A percentile compares a stretch with the other conserved stretches of the same genome.
phyloP scores from a whole-genome alignment of 2,888 invertebrate species.

The Aleiodes leptofemur region DNA sequence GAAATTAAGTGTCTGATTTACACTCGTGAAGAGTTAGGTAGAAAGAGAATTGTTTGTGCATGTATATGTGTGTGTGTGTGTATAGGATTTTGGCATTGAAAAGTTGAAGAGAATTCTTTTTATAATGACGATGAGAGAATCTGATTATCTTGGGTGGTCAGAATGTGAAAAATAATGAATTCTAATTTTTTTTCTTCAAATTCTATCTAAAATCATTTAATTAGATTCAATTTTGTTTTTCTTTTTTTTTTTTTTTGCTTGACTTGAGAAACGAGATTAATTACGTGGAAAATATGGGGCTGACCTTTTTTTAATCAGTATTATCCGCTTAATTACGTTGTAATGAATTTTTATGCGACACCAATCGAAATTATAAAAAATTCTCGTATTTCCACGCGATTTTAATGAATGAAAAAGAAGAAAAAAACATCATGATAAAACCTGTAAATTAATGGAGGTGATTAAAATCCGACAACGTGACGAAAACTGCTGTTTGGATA shows the following conservation, averaged over 20 bases:
- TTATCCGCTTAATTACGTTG: slow-evolving; percentile 15
- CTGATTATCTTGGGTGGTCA: slow-evolving; percentile 36
- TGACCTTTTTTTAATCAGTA: not conserved
- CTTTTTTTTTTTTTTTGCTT: not conserved
- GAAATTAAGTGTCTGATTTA: slow-evolving; percentile 67
- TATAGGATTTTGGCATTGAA: slow-evolving; percentile 17
- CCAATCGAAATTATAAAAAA: slow-evolving; percentile 18
- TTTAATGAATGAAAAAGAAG: not conserved
- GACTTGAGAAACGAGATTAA: no score
- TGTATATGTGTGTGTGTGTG: not conserved
- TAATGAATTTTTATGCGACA: slow-evolving; percentile 20
- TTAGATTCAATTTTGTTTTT: not conserved
- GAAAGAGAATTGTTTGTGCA: not conserved
- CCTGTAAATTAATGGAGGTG: slow-evolving; percentile 60
- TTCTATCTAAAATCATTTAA: not conserved
- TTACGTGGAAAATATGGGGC: no score
- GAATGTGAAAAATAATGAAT: slow-evolving; percentile 8
- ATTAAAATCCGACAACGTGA: slow-evolving; percentile 60
- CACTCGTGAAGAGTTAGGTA: slow-evolving; percentile 48
- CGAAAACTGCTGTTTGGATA: slow-evolving; percentile 54
- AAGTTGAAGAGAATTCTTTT: slow-evolving; percentile 23
- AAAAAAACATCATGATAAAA: slow-evolving; percentile 13
- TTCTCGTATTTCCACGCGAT: not conserved
- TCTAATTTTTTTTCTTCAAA: slow-evolving; percentile 16
- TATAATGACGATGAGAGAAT: slow-evolving; percentile 35